phyloP scores from a whole-genome alignment of 1,140 invertebrate species.

The Ips nitidus region DNA sequence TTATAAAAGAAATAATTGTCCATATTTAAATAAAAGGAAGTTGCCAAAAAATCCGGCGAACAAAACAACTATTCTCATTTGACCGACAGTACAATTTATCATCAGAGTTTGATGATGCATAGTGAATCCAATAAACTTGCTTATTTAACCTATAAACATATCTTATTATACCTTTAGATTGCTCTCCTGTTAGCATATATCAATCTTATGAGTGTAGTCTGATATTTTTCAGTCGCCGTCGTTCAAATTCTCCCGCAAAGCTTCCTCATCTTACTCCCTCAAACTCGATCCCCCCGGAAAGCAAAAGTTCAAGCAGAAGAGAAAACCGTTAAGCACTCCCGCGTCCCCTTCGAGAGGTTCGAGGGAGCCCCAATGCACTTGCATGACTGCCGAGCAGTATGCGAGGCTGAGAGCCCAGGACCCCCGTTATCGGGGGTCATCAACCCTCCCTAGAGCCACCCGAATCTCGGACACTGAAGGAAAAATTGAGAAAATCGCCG shows the following conservation, averaged over 20 bases:
- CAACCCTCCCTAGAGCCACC: constrained; percentile 77
- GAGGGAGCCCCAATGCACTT: constrained; percentile 89
- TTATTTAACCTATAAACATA: no score
- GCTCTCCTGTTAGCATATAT: not conserved
- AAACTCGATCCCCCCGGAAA: constrained; percentile 87
- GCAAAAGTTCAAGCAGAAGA: constrained; percentile 79
- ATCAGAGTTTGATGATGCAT: no score
- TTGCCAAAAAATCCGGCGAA: no score
- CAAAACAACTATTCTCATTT: no score
- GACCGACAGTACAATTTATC: no score
- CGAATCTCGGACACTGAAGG: constrained; percentile 69
- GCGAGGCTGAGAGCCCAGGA: constrained; percentile 80
- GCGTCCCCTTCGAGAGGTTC: constrained; percentile 83
- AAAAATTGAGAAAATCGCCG: constrained; percentile 72
- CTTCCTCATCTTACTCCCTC: constrained; percentile 93
- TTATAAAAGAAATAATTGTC: no score
- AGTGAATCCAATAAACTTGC: no score
- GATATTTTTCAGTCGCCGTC: constrained; percentile 86
- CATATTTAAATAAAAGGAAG: no score
- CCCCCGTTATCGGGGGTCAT: constrained; percentile 80
- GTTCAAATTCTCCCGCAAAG: constrained; percentile 96
- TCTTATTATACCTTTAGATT: no score
- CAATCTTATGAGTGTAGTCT: constrained; percentile 39
- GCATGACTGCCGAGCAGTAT: constrained; percentile 93
- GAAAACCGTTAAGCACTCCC: constrained; percentile 90